A percentile compares a stretch with the other conserved stretches of the same genome.
Conservation (phyloP, 1,140 invertebrate genomes). For the Neodiprion lecontei region DNA sequence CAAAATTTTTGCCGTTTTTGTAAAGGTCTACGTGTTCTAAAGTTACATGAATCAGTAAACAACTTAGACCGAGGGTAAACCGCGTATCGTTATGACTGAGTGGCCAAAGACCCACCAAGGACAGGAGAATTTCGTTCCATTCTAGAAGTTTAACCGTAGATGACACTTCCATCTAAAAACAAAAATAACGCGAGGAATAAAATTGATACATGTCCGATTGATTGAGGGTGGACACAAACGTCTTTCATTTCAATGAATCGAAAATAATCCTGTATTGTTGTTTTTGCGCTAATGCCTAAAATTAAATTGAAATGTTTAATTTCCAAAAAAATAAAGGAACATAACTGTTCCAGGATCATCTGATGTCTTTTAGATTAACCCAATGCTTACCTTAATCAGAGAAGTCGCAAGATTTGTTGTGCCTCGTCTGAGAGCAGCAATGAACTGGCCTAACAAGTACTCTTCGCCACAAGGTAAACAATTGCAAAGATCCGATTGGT, state of each 20-base stretch:
- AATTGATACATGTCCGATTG: too few relatives aligned
- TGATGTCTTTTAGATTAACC: not conserved
- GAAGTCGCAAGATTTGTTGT: not conserved
- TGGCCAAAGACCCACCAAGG: conserved; percentile 24
- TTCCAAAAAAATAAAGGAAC: too few relatives aligned
- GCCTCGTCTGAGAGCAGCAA: not conserved
- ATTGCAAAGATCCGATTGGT: not conserved
- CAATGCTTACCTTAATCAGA: not conserved
- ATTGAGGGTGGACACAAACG: too few relatives aligned
- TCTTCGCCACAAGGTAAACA: not conserved
- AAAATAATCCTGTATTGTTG: too few relatives aligned
- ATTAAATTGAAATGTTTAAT: too few relatives aligned
- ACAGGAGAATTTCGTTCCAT: conserved; percentile 17
- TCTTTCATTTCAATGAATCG: too few relatives aligned
- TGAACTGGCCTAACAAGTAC: not conserved
- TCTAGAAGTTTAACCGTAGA: conserved; percentile 14
- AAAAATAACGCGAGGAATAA: too few relatives aligned
- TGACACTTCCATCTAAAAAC: conserved; percentile 14
- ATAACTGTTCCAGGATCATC: too few relatives aligned
- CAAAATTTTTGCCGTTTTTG: conserved; percentile 20
- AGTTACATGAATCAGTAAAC: conserved; percentile 10
- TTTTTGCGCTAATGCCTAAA: too few relatives aligned
- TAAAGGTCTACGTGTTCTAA: conserved; percentile 20
- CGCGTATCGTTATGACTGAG: conserved; percentile 13
- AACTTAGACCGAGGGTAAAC: conserved; percentile 17